Evolutionary conservation across 2,797 vertebrate species (phyloP).

Genomic region (Trachops cirrhosus): DNA sequence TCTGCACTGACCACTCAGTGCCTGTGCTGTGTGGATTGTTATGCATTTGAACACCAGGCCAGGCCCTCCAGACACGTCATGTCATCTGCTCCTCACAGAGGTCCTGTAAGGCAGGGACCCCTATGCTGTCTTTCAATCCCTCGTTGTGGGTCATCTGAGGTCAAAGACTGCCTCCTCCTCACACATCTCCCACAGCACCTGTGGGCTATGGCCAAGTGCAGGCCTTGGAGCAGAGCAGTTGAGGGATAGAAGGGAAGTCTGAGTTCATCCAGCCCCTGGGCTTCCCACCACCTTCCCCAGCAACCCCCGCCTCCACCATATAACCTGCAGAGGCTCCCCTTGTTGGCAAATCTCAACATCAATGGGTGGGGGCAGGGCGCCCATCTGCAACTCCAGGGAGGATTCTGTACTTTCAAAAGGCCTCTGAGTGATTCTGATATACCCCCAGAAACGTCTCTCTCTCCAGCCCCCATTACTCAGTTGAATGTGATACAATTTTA

Average conservation of each 20-base stretch:
- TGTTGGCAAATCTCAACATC: neutral
- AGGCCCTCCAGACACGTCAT: neutral
- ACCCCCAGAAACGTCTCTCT: neutral
- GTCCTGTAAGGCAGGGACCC: neutral
- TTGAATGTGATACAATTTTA: neutral
- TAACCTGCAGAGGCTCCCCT: neutral
- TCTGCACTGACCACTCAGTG: neutral
- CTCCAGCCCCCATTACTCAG: neutral
- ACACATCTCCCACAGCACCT: neutral
- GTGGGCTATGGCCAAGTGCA: neutral
- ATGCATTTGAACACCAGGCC: neutral
- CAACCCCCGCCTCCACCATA: too few species aligned
- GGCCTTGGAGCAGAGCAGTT: neutral
- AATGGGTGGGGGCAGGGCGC: rapidly evolving
- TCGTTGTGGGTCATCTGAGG: neutral
- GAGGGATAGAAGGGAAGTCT: too few species aligned
- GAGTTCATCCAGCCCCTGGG: neutral
- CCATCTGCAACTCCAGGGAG: neutral
- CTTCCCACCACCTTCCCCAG: neutral
- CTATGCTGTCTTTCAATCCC: neutral
- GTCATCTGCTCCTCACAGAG: neutral
- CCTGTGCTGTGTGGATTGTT: rapidly evolving
- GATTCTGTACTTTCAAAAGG: neutral
- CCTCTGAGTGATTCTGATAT: neutral
- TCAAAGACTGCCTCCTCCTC: neutral